phyloP scores from a whole-genome alignment of 1,140 invertebrate species.

The Scaptodrosophila lebanonensis region DNA sequence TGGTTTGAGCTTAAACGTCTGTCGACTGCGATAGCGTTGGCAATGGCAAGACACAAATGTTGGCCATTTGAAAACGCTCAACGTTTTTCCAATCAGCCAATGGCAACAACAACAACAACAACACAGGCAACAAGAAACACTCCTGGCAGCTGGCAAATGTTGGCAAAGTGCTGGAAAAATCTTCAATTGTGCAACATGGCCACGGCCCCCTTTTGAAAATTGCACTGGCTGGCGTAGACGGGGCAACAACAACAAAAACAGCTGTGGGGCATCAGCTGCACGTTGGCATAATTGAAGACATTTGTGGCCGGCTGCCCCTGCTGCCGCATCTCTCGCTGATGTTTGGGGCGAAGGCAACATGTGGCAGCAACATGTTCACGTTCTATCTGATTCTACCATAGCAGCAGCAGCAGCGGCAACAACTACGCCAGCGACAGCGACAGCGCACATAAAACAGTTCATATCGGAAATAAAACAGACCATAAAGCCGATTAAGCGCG shows the following conservation, averaged over 20 bases:
- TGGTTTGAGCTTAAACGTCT: no score
- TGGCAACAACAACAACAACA: conserved; percentile 4
- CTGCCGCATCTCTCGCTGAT: no score
- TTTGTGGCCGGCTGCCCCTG: no score
- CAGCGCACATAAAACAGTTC: conserved; percentile 54
- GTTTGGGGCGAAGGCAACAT: conserved; percentile 49
- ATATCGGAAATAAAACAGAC: conserved; percentile 73
- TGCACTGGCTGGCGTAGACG: conserved; percentile 33
- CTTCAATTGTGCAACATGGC: conserved; percentile 46
- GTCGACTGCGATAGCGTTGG: no score
- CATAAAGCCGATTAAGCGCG: conserved; percentile 71
- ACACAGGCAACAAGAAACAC: conserved; percentile 11
- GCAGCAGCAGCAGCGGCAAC: conserved; percentile 22
- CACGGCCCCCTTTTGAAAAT: conserved; percentile 49
- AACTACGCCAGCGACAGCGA: conserved; percentile 10
- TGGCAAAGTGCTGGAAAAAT: conserved; percentile 56
- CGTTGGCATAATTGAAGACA: conserved; percentile 57
- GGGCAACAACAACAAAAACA: conserved; percentile 26
- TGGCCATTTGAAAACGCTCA: conserved; percentile 32
- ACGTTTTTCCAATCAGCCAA: conserved; percentile 58
- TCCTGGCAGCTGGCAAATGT: conserved; percentile 20
- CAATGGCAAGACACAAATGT: no score
- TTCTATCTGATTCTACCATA: neutral
- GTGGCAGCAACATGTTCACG: conserved; percentile 61
- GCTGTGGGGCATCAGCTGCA: conserved; percentile 55